Base-by-base conservation (phyloP, 2,888 invertebrate genomes). In the Crossocerus cetratus region DNA sequence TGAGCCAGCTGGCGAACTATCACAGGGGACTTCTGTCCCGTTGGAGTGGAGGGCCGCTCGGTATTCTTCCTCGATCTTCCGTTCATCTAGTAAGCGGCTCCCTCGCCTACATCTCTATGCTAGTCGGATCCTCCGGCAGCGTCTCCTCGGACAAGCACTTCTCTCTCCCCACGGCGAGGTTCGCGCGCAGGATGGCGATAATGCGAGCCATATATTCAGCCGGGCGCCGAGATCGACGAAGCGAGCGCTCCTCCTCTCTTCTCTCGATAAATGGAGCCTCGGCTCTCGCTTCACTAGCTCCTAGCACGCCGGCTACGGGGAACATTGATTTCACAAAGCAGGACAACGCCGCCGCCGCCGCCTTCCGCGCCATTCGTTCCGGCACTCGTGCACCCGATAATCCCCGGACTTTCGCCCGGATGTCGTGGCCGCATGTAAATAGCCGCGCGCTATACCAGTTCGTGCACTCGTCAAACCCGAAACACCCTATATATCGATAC, bases 1-100 rank as follows among this genome's bases (percentile, higher is more conserved):
- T 81, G 65, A 45, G 57, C 43, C 71, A 73, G 73, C 66, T 63
- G 68, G 63, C 65, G 74, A 79, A 81, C 77, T 74, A 76, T 69
- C 67, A 59, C 49, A 8, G 23, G 54, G 57, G 49, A 49, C 49
- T 45, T 58, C 60, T 67, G 20, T 66, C 57, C 67, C 32, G 18
- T 21, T 49, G 23, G 32, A 49, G 49, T 45, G 14, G 54, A 8
- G 20, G 66, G 32, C 57, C 56, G 44, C 45, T 14, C 49, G 18
- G 45, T 60, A 55, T 56, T 32, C 61, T 65, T 55, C 62, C 1
- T 45, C 23, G 32, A 32, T 32, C 8, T 11, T 32, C 32, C 32
- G 32, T 32, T 32, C 32, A 32, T 32, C 32, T 32, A 11, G 32
- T 32, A 32, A 32, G 32, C 32, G 32, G 32, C 32, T 32, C 32